Evolutionary conservation across 2,888 invertebrate species (phyloP).

Genomic region (Acanthosoma haemorrhoidale): DNA sequence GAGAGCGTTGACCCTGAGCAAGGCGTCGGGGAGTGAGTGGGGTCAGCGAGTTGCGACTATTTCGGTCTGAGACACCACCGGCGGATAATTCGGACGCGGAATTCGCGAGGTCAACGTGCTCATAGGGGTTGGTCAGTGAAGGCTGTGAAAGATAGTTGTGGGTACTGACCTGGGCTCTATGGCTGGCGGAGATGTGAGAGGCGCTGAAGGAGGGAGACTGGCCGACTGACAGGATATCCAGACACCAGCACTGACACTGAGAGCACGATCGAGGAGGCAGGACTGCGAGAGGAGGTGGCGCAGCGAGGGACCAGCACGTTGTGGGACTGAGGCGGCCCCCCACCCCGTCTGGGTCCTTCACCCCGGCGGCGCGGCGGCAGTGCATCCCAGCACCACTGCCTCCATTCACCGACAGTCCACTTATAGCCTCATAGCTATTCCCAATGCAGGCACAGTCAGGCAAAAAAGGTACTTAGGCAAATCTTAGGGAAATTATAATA

Average conservation of each 20-base stretch:
- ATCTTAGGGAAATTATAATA: too few relatives aligned
- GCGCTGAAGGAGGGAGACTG: not conserved
- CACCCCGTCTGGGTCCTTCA: slow-evolving; percentile 23
- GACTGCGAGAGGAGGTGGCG: not conserved
- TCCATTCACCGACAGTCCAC: not conserved
- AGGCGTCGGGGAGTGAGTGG: slow-evolving; percentile 20
- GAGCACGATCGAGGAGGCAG: not conserved
- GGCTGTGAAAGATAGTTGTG: too few relatives aligned
- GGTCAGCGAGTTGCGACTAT: slow-evolving; percentile 18
- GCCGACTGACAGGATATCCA: not conserved
- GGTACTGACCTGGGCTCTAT: not conserved
- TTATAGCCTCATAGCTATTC: too few relatives aligned
- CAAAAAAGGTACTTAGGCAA: too few relatives aligned
- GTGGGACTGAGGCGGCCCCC: not conserved
- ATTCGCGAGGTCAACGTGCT: not conserved
- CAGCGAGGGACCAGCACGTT: not conserved
- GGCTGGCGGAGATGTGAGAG: not conserved
- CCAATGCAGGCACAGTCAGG: too few relatives aligned
- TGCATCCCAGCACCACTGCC: slow-evolving; percentile 1
- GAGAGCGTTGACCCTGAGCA: slow-evolving; percentile 13
- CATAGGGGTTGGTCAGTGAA: not conserved
- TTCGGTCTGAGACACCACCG: slow-evolving; percentile 11
- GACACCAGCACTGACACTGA: not conserved
- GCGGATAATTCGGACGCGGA: not conserved
- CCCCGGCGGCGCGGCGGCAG: not conserved